These are phyloP conservation scores for Drosophila villosipedis DNA, from an alignment of 2,888 invertebrate species.

Conservation along the genomic window DNA sequence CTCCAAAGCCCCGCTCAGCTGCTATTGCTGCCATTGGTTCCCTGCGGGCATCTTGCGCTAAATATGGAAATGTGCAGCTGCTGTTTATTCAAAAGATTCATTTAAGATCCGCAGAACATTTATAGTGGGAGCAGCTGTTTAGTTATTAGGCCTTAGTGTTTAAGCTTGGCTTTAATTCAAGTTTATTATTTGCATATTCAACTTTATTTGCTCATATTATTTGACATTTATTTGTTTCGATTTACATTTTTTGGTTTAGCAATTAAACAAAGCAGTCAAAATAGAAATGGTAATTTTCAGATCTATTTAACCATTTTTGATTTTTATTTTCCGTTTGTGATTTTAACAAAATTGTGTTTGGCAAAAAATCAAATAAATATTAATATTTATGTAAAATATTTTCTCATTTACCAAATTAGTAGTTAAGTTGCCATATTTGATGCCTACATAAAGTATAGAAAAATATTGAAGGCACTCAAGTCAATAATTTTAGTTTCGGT, in stretches of 20 bases:
- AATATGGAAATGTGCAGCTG: conserved; percentile 52
- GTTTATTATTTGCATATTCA: background rate
- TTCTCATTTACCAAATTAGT: no score
- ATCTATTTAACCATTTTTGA: background rate
- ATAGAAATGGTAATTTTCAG: background rate
- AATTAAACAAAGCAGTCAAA: background rate
- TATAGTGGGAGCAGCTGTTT: conserved; percentile 4
- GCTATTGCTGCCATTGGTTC: conserved; percentile 11
- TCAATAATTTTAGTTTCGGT: no score
- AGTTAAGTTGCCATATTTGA: no score
- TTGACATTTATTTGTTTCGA: background rate
- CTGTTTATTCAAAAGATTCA: conserved; percentile 39
- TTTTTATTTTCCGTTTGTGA: background rate
- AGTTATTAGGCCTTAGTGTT: conserved; percentile 25
- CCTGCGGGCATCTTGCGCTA: conserved; percentile 25
- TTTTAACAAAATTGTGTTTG: background rate
- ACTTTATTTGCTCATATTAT: background rate
- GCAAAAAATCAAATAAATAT: background rate
- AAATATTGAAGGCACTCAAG: no score
- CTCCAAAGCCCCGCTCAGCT: conserved; percentile 50
- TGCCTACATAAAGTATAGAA: no score
- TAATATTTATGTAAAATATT: no score
- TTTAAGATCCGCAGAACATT: conserved; percentile 11
- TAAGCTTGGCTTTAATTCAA: conserved; percentile 17
- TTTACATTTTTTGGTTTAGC: background rate